Evolutionary conservation across 2,113 vertebrate species (phyloP), one percentile per base, ranked within the genome.

Genomic region (Trogon melanurus): DNA sequence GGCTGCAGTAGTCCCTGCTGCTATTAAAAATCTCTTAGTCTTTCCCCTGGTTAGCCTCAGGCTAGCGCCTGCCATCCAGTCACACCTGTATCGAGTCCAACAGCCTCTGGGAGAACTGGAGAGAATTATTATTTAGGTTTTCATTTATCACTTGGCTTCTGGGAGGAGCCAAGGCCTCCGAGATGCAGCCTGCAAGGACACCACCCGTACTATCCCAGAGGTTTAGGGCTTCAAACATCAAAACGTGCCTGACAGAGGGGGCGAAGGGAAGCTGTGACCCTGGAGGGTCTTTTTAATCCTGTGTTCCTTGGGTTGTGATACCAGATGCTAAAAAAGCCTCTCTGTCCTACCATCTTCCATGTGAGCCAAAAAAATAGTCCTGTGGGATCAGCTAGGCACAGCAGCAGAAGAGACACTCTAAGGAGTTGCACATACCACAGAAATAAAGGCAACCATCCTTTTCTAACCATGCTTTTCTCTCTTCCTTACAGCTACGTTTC

Each of bases 1-100:
- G 53, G 50, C 53, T 69, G 84, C 29, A 65, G 53, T 7, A 0
- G 10, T 67, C 66, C 48, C 80, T 23, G 41, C 53, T 67, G 72
- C 69, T 74, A 48, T 72, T 69, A 89, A 95, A 92, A 93, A 72
- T 64, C 44, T 60, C 57, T 57, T 74, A 57, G 48, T 48, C 34
- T 86, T 89, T 87, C 38, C 25, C 21, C 38, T 2, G 3, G 51
- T 25, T 10, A 87, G 94, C 72, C 86, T 20, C 44, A 74, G 76
- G 48, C 85, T 84, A 60, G 18, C 84, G 29, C 14, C 56, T 93
- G 94, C 48, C 81, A 66, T 36, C 58, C 18, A 48, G 65, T 81
- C 13, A 0, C n/a, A 93, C 44, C 38, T 94, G 16, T 36, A 30
- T 32, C 41, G 7, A 61, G 34, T 64, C 41, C 80, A 89, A 41